These are phyloP conservation scores for Mus minutoides DNA, from an alignment of 2,797 vertebrate species.

Conservation along the genomic window DNA sequence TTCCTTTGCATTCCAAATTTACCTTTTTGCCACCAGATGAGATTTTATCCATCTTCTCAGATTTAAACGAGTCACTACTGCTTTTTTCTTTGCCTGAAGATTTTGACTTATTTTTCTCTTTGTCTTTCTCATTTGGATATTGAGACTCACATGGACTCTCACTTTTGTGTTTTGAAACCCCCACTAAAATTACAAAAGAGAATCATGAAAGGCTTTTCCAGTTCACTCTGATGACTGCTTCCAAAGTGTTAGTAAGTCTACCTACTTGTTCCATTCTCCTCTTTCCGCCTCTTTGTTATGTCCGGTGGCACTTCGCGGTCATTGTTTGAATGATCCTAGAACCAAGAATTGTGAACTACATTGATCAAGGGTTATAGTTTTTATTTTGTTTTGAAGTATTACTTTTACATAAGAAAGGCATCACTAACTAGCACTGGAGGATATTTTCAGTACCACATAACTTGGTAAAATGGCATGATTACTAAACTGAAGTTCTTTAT, in stretches of 20 bases:
- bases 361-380: constrained; percentile 66
- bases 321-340: constrained; percentile 93
- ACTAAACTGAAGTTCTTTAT: constrained; percentile 66
- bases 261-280: constrained; percentile 94
- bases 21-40: constrained; percentile 97
- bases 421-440: constrained; percentile 59
- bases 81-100: constrained; percentile 96
- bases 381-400: constrained; percentile 52
- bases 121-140: constrained; percentile 92
- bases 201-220: constrained; percentile 75
- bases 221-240: constrained; percentile 63
- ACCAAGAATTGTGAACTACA: constrained; percentile 83
- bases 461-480: constrained; percentile 72
- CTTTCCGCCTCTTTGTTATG: constrained; percentile 92
- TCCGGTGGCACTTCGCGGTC: constrained; percentile 93
- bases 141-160: constrained; percentile 96
- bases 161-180: constrained; percentile 96
- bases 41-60: constrained; percentile 93
- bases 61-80: constrained; percentile 92
- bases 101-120: constrained; percentile 96
- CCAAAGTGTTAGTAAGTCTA: constrained; percentile 74
- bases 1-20: constrained; percentile 74
- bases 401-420: constrained; percentile 54
- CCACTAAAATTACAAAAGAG: constrained; percentile 86
- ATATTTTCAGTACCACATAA: constrained; percentile 62